Conservation (phyloP, 2,113 vertebrate genomes). For the Micronycteris hirsuta region DNA sequence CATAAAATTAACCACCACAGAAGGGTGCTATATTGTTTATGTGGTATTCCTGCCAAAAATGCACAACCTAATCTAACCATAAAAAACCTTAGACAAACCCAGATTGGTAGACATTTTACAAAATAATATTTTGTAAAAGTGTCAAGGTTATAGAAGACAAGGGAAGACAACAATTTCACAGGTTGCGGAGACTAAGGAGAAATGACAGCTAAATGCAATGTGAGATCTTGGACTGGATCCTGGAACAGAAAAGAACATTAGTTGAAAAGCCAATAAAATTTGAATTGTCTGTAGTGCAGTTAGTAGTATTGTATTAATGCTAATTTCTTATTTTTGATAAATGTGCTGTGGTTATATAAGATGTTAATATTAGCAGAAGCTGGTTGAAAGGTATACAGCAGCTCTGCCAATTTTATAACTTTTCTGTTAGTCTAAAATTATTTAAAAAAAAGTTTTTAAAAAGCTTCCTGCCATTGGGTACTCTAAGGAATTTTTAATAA, state of each 20-base stretch:
- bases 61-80: not conserved
- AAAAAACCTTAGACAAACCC: not conserved
- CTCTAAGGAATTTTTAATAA: constrained; percentile 3
- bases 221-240: not conserved
- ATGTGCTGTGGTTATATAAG: not conserved
- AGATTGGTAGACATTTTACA: not conserved
- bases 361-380: not conserved
- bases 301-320: not conserved
- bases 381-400: not conserved
- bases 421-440: constrained; percentile 11
- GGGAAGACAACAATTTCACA: not conserved
- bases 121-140: not conserved
- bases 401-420: not conserved
- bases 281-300: not conserved
- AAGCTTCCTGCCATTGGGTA: not conserved
- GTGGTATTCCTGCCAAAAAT: not conserved
- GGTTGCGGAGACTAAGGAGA: not conserved
- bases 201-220: not conserved
- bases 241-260: not conserved
- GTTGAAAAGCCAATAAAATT: constrained; percentile 3
- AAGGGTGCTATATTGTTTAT: not conserved
- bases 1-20: not conserved
- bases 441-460: not conserved
- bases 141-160: not conserved
- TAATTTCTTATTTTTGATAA: constrained; percentile 1